A percentile compares a stretch with the other conserved stretches of the same genome.
Conservation (phyloP, 1,140 invertebrate species). For the Leguminivora glycinivorella region DNA sequence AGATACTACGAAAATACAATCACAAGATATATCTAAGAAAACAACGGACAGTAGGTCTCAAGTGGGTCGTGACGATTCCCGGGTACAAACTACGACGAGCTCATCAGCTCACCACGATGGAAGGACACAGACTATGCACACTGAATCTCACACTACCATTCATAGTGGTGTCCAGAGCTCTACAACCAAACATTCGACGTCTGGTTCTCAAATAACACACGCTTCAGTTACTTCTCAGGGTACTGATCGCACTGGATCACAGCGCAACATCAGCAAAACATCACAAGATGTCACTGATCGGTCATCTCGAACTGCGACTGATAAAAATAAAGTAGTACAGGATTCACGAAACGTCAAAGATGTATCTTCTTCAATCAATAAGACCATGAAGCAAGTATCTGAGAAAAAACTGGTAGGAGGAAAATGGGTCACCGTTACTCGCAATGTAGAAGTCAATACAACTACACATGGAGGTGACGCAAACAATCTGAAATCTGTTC, state of each 20-base stretch:
- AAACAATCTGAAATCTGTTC: constrained; percentile 21
- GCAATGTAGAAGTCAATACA: constrained; percentile 64
- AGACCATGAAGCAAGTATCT: constrained; percentile 68
- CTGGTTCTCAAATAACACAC: constrained; percentile 46
- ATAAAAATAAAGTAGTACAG: constrained; percentile 44
- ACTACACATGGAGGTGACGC: constrained; percentile 36
- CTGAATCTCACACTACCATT: constrained; percentile 30
- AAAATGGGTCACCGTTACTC: constrained; percentile 69
- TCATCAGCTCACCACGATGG: background rate
- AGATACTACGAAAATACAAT: constrained; percentile 41
- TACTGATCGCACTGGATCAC: constrained; percentile 31
- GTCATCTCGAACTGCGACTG: constrained; percentile 42
- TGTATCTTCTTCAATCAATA: constrained; percentile 55
- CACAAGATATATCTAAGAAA: constrained; percentile 60
- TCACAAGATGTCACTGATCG: constrained; percentile 39
- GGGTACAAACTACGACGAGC: background rate
- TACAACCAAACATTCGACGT: constrained; percentile 46
- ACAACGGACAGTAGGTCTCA: constrained; percentile 37
- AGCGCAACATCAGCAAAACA: constrained; percentile 34
- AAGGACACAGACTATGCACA: background rate
- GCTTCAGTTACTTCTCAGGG: constrained; percentile 38
- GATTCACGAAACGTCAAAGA: constrained; percentile 55
- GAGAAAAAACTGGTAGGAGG: constrained; percentile 71
- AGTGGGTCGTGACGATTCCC: constrained; percentile 38
- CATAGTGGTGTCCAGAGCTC: constrained; percentile 42